Percentiles rank a stretch among this genome's conserved stretches.
phyloP scores from a whole-genome alignment of 2,113 vertebrate species.

The Cisticola juncidis region DNA sequence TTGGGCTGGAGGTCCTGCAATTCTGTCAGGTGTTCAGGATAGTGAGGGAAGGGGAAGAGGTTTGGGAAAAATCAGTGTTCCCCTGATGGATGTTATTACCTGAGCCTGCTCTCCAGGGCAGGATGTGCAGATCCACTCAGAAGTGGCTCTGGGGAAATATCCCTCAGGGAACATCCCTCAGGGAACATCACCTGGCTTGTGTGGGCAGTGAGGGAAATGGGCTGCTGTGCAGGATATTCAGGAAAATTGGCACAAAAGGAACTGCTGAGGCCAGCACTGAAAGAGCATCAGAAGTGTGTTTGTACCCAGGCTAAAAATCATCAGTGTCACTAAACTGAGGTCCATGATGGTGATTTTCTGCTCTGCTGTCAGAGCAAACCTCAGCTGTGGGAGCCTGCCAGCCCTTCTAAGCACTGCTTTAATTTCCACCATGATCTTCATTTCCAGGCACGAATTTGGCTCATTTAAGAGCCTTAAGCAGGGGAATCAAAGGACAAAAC shows the following conservation, averaged over 20 bases:
- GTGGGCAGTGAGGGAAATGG: not conserved
- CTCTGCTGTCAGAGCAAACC: not conserved
- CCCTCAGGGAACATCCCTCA: not conserved
- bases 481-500: not conserved
- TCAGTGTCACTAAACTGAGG: not conserved
- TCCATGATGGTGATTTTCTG: not conserved
- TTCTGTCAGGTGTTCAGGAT: not conserved
- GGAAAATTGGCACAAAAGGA: not conserved
- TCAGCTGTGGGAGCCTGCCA: not conserved
- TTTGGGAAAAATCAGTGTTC: not conserved
- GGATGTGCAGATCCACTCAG: not conserved
- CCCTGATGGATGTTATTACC: not conserved
- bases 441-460: not conserved
- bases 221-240: not conserved
- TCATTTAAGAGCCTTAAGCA: not conserved
- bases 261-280: not conserved
- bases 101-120: not conserved
- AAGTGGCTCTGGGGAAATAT: not conserved
- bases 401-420: not conserved
- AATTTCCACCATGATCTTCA: not conserved
- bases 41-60: not conserved
- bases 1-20: not conserved
- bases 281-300: not conserved
- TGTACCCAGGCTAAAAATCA: not conserved
- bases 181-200: rapidly evolving